Evolutionary conservation across 2,888 invertebrate species (phyloP).

Genomic region (Chrysomela aeneicollis): DNA sequence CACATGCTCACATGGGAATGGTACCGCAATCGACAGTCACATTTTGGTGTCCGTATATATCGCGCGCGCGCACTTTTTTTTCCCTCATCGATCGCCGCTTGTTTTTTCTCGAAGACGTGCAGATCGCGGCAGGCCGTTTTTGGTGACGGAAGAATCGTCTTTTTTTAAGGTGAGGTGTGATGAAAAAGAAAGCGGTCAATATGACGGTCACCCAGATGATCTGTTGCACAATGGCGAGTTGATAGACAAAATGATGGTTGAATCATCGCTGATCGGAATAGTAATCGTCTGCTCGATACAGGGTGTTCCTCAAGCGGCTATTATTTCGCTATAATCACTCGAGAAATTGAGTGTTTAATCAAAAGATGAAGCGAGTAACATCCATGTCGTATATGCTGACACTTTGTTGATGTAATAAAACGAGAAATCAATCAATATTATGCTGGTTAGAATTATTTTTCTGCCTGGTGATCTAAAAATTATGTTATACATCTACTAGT

Average conservation of each 20-base stretch:
- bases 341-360: no score
- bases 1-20: constrained; percentile 23
- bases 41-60: constrained; percentile 28
- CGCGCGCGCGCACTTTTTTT: constrained; percentile 13
- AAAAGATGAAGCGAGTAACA: no score
- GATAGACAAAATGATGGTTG: background rate
- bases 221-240: constrained; percentile 8
- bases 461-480: no score
- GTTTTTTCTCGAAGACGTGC: background rate
- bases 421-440: no score
- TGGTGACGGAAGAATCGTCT: background rate
- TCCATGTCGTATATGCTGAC: no score
- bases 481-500: no score
- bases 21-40: constrained; percentile 31
- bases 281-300: background rate
- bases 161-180: constrained; percentile 15
- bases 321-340: no score
- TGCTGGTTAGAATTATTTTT: no score
- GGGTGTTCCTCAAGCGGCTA: no score
- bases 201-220: constrained; percentile 11
- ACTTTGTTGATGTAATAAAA: no score
- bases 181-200: constrained; percentile 14
- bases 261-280: constrained; percentile 1
- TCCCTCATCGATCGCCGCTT: background rate
- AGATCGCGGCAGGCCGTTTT: background rate